Percentiles rank a stretch among this genome's conserved stretches.
Evolutionary conservation across 2,888 invertebrate genomes (phyloP).

Genomic region (Aphodius sticticus): DNA sequence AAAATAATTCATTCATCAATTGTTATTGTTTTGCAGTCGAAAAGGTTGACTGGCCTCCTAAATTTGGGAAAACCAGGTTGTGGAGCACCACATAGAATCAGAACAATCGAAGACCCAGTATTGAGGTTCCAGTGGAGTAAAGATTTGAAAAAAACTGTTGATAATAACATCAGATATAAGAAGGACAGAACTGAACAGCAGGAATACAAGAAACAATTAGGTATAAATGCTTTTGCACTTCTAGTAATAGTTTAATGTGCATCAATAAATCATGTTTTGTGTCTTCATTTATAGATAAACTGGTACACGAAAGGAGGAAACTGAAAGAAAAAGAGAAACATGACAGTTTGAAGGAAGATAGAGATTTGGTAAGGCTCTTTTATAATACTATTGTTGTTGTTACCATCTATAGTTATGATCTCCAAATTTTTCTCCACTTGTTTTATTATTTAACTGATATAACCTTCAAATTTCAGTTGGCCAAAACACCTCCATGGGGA

Average conservation of each 20-base stretch:
- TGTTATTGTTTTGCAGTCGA: neutral
- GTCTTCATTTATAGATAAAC: conserved; percentile 63
- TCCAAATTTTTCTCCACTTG: neutral
- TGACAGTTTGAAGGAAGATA: conserved; percentile 62
- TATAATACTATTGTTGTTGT: neutral
- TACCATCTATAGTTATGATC: too few species aligned
- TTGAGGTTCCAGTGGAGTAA: conserved; percentile 70
- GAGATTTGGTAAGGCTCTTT: conserved; percentile 63
- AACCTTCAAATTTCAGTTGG: conserved; percentile 49
- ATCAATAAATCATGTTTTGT: neutral
- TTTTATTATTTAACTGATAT: neutral
- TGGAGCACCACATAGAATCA: conserved; percentile 57
- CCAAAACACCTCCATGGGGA: conserved; percentile 68
- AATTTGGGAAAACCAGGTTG: conserved; percentile 53
- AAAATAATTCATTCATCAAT: neutral
- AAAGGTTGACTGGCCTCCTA: conserved; percentile 50
- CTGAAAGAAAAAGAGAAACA: conserved; percentile 61
- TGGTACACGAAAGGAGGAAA: conserved; percentile 66
- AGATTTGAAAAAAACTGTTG: conserved; percentile 68
- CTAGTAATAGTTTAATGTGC: neutral
- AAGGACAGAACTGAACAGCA: conserved; percentile 65
- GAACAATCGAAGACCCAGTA: conserved; percentile 67
- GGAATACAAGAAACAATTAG: conserved; percentile 69
- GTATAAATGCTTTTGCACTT: conserved; percentile 51
- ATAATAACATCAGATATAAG: conserved; percentile 75